phyloP scores from a whole-genome alignment of 2,113 vertebrate species.

The Misgurnus anguillicaudatus region DNA sequence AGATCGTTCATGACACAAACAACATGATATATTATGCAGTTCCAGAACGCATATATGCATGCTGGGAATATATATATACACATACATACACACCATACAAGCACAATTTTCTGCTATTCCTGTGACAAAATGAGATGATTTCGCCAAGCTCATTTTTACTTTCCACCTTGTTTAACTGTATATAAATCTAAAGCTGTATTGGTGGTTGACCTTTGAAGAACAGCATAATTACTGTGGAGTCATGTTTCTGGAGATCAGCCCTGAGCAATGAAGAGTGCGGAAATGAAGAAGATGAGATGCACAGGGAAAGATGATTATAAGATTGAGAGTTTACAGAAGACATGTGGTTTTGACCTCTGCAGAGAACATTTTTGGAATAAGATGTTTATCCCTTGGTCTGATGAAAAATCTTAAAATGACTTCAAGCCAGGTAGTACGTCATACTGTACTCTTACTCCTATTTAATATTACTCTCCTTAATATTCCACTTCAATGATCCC shows the following conservation, averaged over 20 bases:
- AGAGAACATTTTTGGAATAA: constrained; percentile 26
- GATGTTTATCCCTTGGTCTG: not conserved
- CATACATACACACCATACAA: not conserved
- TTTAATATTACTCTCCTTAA: too few species aligned
- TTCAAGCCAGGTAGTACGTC: too few species aligned
- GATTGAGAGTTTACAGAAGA: constrained; percentile 11
- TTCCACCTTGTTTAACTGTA: constrained; percentile 31
- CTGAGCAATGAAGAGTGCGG: constrained; percentile 15
- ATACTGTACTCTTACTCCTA: too few species aligned
- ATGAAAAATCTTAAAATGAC: not conserved
- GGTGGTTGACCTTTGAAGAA: constrained; percentile 32
- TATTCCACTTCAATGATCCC: too few species aligned
- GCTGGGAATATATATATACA: too few species aligned
- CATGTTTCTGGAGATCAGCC: constrained; percentile 21
- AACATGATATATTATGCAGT: not conserved
- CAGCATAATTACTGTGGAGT: constrained; percentile 26
- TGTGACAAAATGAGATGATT: constrained; percentile 44
- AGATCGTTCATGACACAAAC: not conserved
- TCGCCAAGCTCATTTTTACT: constrained; percentile 19
- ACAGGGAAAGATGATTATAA: constrained; percentile 25
- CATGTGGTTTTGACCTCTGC: not conserved
- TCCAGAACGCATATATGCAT: too few species aligned
- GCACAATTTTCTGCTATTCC: constrained; percentile 33
- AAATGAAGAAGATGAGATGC: constrained; percentile 18
- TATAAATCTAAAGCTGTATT: constrained; percentile 21